Base-by-base conservation (phyloP, 2,888 invertebrate species). In the Diplolepis rosae region DNA sequence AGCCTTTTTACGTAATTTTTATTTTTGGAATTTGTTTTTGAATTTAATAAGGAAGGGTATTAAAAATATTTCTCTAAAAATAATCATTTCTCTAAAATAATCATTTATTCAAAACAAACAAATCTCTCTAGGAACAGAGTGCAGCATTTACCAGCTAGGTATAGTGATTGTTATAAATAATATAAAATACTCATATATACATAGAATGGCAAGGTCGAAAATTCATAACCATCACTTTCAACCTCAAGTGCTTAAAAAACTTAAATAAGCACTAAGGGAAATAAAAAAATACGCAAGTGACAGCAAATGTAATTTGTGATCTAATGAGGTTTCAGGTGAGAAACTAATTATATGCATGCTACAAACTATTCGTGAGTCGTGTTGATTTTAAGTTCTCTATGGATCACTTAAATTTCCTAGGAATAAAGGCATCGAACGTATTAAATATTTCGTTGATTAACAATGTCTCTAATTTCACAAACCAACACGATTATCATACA, bases 51-150 rank as follows among this genome's bases (percentile, higher is more conserved):
- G n/a, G n/a, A n/a, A n/a, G n/a, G n/a, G n/a, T n/a, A n/a, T n/a
- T n/a, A n/a, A n/a, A n/a, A n/a, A n/a, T n/a, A n/a, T n/a, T n/a
- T n/a, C n/a, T n/a, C n/a, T n/a, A n/a, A n/a, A n/a, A n/a, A n/a
- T n/a, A n/a, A n/a, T n/a, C n/a, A n/a, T n/a, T n/a, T n/a, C n/a
- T n/a, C n/a, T n/a, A 83, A 82, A 82, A 85, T 80, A 83, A 84
- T 80, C 70, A 75, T 83, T 80, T 80, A 80, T 78, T 74, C 30
- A 73, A 78, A 71, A 74, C 69, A 80, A 81, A 81, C 80, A 76
- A 80, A 79, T 77, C 77, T 77, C 75, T 76, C 73, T 81, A 81
- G 81, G 78, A 83, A 83, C 80, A 80, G 77, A 80, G 78, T 78
- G 81, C 80, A 82, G 80, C 80, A n/a, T n/a, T n/a, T 83, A 82